Conservation (phyloP, 2,888 invertebrate species). For the Volucella inflata region DNA sequence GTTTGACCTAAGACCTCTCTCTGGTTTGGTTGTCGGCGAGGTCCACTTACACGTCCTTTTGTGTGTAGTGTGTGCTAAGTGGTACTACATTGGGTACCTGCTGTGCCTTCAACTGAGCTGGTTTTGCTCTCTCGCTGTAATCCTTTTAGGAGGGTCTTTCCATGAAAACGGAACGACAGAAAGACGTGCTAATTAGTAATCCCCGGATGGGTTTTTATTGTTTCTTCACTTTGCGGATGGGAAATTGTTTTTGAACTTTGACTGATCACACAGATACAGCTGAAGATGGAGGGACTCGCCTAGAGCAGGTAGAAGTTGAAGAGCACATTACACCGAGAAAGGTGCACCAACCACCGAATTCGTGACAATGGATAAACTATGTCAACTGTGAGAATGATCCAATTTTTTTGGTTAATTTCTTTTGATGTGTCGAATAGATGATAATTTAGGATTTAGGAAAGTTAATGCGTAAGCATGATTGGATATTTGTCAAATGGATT, state of each 20-base stretch:
- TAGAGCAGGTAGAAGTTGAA: conserved; percentile 39
- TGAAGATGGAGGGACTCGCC: conserved; percentile 1
- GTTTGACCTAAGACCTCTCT: conserved; percentile 41
- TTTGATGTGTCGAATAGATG: too few species aligned
- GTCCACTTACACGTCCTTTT: conserved; percentile 56
- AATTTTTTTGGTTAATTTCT: neutral
- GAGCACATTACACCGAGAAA: conserved; percentile 32
- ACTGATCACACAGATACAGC: conserved; percentile 1
- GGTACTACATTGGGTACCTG: conserved; percentile 36
- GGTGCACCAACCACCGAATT: neutral
- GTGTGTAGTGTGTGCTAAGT: conserved; percentile 8
- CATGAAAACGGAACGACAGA: neutral
- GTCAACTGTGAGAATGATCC: conserved; percentile 58
- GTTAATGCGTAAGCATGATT: too few species aligned
- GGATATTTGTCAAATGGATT: too few species aligned
- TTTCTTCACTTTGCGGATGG: conserved; percentile 28
- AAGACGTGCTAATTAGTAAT: conserved; percentile 58
- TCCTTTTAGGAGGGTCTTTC: conserved; percentile 50
- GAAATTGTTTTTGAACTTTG: conserved; percentile 46
- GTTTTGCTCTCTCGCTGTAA: conserved; percentile 22
- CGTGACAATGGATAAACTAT: conserved; percentile 10
- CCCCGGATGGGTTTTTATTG: conserved; percentile 43
- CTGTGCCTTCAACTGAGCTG: neutral
- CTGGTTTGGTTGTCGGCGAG: neutral
- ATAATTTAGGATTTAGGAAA: too few species aligned